Base-by-base conservation (phyloP, 2,797 vertebrate genomes). In the Sebastes dallii region DNA sequence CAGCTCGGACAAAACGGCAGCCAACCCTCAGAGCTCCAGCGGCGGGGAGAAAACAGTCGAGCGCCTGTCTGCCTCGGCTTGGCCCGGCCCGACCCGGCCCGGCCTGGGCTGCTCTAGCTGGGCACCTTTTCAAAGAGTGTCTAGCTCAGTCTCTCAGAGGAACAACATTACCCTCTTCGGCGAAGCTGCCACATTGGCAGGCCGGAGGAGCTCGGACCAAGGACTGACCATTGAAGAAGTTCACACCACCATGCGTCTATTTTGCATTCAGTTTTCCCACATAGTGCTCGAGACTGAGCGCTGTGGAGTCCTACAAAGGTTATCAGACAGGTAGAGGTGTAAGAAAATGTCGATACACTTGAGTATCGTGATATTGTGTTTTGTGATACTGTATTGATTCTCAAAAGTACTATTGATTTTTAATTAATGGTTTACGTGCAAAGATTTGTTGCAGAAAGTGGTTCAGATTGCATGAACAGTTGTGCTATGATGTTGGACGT, bases 71-170 rank as follows among this genome's bases (percentile, higher is more conserved):
- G 75, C 77, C 30, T 80, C n/a, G 20, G 54, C 54, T 73, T 55
- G 80, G 79, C 77, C 59, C 1, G 16, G 59, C 29, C 46, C 2
- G 39, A 42, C 39, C 39, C 39, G 39, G 39, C 39, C 4, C 10
- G 34, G 59, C 1, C 65, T 4, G 76, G 64, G 68, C 77, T 70
- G 70, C 60, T 54, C 55, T 36, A 69, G 39, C 34, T 46, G 82
- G 90, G 84, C 80, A 82, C 52, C 59, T 66, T 87, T 83, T 92
- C 87, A 91, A 90, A 87, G 72, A 81, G 68, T 73, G 78, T 85
- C 83, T 91, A 81, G 84, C 61, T 86, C 66, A 30, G 74, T 67
- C 65, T 52, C 81, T 81, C 72, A 14, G 34, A 20, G 75, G 78
- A 81, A 16, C 39, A 42, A 67, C 32, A 18, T 78, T 66, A 86